phyloP scores from a whole-genome alignment of 2,113 vertebrate genomes.

The Odocoileus virginianus region DNA sequence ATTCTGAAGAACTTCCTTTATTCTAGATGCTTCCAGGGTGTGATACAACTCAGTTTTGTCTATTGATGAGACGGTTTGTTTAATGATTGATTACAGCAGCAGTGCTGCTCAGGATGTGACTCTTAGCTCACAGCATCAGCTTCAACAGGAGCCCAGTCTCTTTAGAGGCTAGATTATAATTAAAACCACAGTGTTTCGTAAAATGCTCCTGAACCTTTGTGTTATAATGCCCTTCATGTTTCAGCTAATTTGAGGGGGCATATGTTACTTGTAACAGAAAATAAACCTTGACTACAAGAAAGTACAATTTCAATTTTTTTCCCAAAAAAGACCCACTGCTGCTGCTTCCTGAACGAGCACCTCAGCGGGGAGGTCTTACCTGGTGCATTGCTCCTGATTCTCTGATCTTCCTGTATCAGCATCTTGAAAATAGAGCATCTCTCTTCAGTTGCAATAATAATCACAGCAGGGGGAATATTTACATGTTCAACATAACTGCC shows the following conservation, averaged over 20 bases:
- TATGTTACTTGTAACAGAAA: not conserved
- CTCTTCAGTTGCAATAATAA: not conserved
- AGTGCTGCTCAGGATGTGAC: too few relatives aligned
- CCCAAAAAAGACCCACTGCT: not conserved
- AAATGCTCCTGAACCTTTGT: not conserved
- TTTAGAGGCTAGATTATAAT: conserved; percentile 27
- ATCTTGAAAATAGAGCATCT: not conserved
- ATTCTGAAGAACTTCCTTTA: not conserved
- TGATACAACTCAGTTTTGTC: not conserved
- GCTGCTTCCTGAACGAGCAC: not conserved
- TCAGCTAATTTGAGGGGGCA: not conserved
- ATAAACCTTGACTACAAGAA: not conserved
- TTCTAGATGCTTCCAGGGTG: not conserved
- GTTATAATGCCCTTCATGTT: not conserved
- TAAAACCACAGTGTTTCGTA: not conserved
- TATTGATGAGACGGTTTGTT: not conserved
- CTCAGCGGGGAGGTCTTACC: not conserved
- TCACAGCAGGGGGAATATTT: conserved; percentile 20
- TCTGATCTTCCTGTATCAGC: not conserved
- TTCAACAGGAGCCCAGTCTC: not conserved
- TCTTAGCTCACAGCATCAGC: not conserved
- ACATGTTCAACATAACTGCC: conserved; percentile 25
- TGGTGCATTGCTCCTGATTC: not conserved
- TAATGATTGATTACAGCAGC: not conserved
- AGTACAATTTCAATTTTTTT: not conserved